Conservation (phyloP, 1,140 invertebrate genomes). For the Lepidurus couesii region DNA sequence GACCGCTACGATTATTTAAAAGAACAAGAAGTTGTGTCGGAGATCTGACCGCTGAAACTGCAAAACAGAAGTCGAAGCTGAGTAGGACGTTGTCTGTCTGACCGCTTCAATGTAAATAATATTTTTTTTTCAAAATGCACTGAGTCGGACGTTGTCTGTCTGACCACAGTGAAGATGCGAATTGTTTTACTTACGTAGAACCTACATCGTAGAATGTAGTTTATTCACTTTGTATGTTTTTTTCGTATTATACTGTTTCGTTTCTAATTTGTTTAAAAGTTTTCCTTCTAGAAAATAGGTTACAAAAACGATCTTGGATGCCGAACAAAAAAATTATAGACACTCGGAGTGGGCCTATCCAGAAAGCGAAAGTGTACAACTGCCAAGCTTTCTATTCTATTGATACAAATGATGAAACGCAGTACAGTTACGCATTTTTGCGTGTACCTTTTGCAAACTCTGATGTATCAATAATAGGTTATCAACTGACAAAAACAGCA, state of each 20-base stretch:
- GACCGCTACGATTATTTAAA: background rate
- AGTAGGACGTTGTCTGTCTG: background rate
- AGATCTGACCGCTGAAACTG: background rate
- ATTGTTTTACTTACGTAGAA: background rate
- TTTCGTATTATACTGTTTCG: too few species aligned
- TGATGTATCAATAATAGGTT: too few species aligned
- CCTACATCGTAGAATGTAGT: too few species aligned
- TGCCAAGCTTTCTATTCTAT: background rate
- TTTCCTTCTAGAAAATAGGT: constrained; percentile 6
- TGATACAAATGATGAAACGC: too few species aligned
- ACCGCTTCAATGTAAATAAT: background rate
- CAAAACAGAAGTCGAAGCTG: background rate
- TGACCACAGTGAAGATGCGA: background rate
- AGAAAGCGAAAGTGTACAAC: background rate
- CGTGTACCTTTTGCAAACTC: too few species aligned
- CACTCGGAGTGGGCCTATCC: background rate
- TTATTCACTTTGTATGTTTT: too few species aligned
- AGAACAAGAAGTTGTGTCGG: background rate
- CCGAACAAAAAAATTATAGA: background rate
- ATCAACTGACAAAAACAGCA: too few species aligned
- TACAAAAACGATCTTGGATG: background rate
- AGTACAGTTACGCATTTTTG: too few species aligned
- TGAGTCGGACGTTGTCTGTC: too few species aligned
- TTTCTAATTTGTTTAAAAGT: background rate
- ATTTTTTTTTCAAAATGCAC: too few species aligned